These are phyloP conservation scores for Drosophila grimshawi DNA, from an alignment of 1,140 invertebrate genomes.

Conservation along the genomic window DNA sequence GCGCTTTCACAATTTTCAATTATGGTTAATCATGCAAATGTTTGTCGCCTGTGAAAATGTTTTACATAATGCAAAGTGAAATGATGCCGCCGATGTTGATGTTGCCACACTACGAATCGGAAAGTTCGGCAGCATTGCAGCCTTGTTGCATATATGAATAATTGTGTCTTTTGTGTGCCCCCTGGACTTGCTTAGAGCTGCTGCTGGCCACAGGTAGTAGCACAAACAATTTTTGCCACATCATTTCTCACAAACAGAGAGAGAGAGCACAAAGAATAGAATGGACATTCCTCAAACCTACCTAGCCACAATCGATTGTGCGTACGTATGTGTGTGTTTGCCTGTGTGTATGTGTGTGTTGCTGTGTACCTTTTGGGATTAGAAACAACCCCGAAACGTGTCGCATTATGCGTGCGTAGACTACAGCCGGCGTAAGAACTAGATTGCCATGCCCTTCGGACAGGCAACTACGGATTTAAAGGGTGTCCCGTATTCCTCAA, in stretches of 20 bases:
- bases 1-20: constrained; percentile 74
- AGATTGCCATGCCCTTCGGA: constrained; percentile 22
- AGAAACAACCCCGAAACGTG: constrained; percentile 77
- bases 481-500: constrained; percentile 22
- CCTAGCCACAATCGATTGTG: constrained; percentile 25
- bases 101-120: background rate
- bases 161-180: constrained; percentile 60
- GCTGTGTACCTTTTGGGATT: constrained; percentile 65
- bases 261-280: constrained; percentile 34
- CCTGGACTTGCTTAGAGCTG: constrained; percentile 40
- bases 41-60: constrained; percentile 80
- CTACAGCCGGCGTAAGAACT: constrained; percentile 29
- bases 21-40: constrained; percentile 82
- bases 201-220: constrained; percentile 55
- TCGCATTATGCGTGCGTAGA: constrained; percentile 67
- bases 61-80: constrained; percentile 82
- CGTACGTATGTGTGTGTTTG: constrained; percentile 1
- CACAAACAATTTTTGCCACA: constrained; percentile 77
- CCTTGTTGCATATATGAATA: constrained; percentile 73
- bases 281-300: constrained; percentile 44
- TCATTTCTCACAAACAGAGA: constrained; percentile 64
- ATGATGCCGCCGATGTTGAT: constrained; percentile 39
- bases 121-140: constrained; percentile 40
- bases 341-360: constrained; percentile 5
- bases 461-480: constrained; percentile 35